phyloP scores from a whole-genome alignment of 1,140 invertebrate genomes.

The Penaeus indicus region DNA sequence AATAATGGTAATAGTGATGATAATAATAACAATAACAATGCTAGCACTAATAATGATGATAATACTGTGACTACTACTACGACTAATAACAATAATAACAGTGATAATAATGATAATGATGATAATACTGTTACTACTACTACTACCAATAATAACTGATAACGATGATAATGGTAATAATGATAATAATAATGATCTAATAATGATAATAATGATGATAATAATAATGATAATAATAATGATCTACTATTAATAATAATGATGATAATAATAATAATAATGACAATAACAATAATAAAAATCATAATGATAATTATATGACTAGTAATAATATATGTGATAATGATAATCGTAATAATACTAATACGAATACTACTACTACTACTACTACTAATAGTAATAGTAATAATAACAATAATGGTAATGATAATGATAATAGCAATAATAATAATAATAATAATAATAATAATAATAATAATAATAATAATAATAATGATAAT shows the following conservation, averaged over 20 bases:
- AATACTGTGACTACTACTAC: background rate
- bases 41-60: background rate
- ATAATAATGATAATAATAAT: background rate
- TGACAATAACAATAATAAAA: background rate
- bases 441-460: background rate
- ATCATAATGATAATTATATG: background rate
- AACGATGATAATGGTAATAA: background rate
- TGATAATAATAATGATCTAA: background rate
- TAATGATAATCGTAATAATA: background rate
- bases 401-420: background rate
- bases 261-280: background rate
- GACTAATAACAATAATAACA: background rate
- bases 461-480: background rate
- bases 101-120: background rate
- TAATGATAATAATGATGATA: background rate
- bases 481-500: too few relatives aligned
- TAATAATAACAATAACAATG: background rate
- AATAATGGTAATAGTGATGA: background rate
- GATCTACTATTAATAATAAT: background rate
- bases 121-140: background rate
- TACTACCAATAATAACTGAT: background rate
- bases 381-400: background rate
- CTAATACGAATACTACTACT: background rate
- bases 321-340: background rate
- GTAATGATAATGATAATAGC: background rate